Evolutionary conservation across 2,797 vertebrate genomes (phyloP).

Genomic region (Gymnocypris eckloni): DNA sequence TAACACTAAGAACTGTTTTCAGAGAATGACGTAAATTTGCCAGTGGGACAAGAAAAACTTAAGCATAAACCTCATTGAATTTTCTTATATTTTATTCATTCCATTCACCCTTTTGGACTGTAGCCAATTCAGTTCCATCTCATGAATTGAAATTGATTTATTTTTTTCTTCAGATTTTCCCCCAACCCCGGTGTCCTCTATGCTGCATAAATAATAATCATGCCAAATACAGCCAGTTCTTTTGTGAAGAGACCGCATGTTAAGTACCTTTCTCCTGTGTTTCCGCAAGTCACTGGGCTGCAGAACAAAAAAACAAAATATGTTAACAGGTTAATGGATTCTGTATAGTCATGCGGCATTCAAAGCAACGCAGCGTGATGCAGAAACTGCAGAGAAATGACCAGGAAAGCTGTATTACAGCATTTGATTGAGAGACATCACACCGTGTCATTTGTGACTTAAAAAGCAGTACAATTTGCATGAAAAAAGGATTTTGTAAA

Average conservation of each 20-base stretch:
- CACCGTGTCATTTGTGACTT: neutral
- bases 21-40: neutral
- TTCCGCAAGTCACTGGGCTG: slow-evolving; percentile 99
- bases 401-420: neutral
- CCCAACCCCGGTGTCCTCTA: neutral
- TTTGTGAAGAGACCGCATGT: neutral
- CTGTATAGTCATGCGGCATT: neutral
- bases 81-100: neutral
- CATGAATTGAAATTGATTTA: neutral
- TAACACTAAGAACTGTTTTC: neutral
- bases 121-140: neutral
- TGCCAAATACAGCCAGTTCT: neutral
- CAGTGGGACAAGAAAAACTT: neutral
- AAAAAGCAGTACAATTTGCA: slow-evolving; percentile 14
- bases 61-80: neutral
- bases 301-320: slow-evolving; percentile 40
- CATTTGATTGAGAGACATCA: neutral
- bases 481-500: neutral
- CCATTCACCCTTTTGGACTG: neutral
- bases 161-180: neutral
- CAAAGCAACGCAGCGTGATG: neutral
- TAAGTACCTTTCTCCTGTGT: slow-evolving; percentile 95
- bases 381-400: neutral
- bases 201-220: neutral
- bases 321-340: neutral